phyloP scores from a whole-genome alignment of 2,888 invertebrate species.

The Nomada hirtipes region DNA sequence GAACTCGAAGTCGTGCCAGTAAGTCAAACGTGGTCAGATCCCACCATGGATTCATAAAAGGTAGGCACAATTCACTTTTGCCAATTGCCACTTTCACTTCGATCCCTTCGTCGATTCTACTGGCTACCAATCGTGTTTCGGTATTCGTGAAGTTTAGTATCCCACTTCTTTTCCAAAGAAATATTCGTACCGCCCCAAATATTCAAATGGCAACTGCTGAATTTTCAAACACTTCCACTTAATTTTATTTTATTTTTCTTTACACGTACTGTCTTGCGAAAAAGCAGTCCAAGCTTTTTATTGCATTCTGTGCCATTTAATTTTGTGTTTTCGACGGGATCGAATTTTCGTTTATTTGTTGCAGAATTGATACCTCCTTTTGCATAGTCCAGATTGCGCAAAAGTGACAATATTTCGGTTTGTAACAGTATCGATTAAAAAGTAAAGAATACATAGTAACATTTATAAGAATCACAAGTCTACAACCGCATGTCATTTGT shows the following conservation, averaged over 20 bases:
- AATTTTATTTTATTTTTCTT: background rate
- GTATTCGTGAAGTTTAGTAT: slow-evolving; percentile 5
- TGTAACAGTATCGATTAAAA: background rate
- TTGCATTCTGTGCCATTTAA: too few relatives aligned
- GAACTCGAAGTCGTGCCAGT: slow-evolving; percentile 40
- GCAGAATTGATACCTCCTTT: too few relatives aligned
- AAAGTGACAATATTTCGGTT: too few relatives aligned
- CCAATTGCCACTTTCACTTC: slow-evolving; percentile 81
- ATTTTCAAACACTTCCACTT: background rate
- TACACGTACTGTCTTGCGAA: too few relatives aligned
- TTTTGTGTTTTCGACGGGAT: too few relatives aligned
- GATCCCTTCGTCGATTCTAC: slow-evolving; percentile 54
- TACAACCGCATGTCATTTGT: slow-evolving; percentile 4
- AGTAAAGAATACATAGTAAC: background rate
- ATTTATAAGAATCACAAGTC: background rate
- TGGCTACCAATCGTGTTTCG: slow-evolving; percentile 16
- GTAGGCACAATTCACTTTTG: slow-evolving; percentile 69
- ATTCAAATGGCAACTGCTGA: background rate
- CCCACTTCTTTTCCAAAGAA: background rate
- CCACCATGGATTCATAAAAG: slow-evolving; percentile 67
- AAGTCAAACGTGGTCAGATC: slow-evolving; percentile 65
- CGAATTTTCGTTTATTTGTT: background rate
- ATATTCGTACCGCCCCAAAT: background rate
- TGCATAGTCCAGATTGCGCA: too few relatives aligned
- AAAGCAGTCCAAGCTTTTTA: too few relatives aligned